Conservation (phyloP, 2,888 invertebrate species). For the Drosophila peninsularis region DNA sequence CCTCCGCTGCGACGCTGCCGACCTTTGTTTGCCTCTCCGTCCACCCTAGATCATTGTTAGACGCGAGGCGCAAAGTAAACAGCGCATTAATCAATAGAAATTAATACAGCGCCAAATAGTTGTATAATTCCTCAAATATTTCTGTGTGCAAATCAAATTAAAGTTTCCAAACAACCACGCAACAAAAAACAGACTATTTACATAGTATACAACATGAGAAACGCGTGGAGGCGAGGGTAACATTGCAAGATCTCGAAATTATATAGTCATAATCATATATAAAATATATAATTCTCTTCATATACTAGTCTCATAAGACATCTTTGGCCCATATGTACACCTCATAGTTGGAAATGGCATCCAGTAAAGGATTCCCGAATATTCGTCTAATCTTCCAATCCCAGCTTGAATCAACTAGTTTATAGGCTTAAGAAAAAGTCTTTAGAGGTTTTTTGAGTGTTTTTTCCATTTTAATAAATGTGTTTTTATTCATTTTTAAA, state of each 20-base stretch:
- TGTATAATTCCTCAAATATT: conserved; percentile 60
- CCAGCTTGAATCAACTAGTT: background rate
- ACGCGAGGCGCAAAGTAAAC: conserved; percentile 72
- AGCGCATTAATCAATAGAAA: conserved; percentile 75
- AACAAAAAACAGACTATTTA: too few species aligned
- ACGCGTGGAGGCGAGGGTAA: conserved; percentile 33
- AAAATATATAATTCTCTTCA: background rate
- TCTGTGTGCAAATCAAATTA: conserved; percentile 70
- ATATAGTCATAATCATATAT: too few species aligned
- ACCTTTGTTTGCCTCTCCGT: conserved; percentile 39
- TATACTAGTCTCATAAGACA: background rate
- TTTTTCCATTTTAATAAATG: conserved; percentile 46
- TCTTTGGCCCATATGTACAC: background rate
- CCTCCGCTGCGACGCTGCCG: conserved; percentile 19
- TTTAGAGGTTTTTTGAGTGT: conserved; percentile 12
- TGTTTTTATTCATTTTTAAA: conserved; percentile 62
- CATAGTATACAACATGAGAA: too few species aligned
- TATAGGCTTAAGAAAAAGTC: conserved; percentile 8
- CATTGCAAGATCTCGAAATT: conserved; percentile 10
- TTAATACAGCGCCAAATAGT: conserved; percentile 75
- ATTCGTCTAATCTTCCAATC: background rate
- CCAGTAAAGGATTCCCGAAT: background rate
- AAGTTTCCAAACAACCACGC: conserved; percentile 4
- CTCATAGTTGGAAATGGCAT: background rate
- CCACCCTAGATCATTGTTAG: conserved; percentile 51